Base-by-base conservation (phyloP, 2,797 vertebrate genomes). In the Pantherophis alleghaniensis region DNA sequence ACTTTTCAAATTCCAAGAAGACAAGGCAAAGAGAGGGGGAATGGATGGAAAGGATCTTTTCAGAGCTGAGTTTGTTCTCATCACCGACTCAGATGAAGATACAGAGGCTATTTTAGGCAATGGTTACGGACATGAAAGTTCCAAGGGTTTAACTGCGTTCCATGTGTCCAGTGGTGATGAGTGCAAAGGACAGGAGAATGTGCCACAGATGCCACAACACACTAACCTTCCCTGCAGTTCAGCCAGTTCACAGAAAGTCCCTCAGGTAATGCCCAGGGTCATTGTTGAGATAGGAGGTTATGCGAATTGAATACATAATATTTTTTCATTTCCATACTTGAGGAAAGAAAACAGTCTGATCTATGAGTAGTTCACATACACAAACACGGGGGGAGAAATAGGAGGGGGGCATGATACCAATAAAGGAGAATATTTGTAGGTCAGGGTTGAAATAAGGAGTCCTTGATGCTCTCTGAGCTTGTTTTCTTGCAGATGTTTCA, bases 21-120 rank as follows among this genome's bases (percentile, higher is more conserved):
- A 26, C 91, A 92, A 96, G 89, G 32, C 10, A 1, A 96, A 90
- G n/a, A 32, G 95, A 94, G 90, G 93, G 94, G 95, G 97, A 95
- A 98, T 98, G 98, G 97, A 98, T 53, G 97, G 98, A 88, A 95
- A 97, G 92, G 97, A 98, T 66, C 96, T 98, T 95, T 98, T 98
- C 94, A 99, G 98, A 97, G 98, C 98, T 2, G 98, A 99, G 92
- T 98, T 98, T 95, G 98, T 99, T 94, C 97, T 98, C 93, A 97
- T 99, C 95, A 98, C 97, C 60, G 98, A 98, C 93, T 97, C 97
- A 0, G 97, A 97, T 90, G 98, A 98, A 91, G 97, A 94, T 32
- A 96, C 95, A 83, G 88, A 3, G 0, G 69, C 95, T 86, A 86
- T 94, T 32, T 91, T 59, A 28, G 94, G 13, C 2, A 86, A 86